Evolutionary conservation across 2,797 vertebrate genomes (phyloP).

Genomic region (Atherinosoma microstoma): DNA sequence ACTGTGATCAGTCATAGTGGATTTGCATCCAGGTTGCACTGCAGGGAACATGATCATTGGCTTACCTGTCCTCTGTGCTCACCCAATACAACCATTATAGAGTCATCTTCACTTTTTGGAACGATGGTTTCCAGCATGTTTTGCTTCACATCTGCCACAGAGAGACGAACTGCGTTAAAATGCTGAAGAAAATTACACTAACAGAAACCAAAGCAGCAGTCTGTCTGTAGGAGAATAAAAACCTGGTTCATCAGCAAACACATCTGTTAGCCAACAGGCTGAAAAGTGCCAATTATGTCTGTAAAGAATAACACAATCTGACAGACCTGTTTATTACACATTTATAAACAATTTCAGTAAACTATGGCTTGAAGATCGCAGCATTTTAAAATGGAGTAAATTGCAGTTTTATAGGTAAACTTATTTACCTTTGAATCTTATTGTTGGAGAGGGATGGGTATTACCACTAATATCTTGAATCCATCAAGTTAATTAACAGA

Average conservation of each 20-base stretch:
- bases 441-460: too few species aligned
- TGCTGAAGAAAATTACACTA: not conserved
- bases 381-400: too few species aligned
- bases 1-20: not conserved
- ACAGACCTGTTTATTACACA: too few species aligned
- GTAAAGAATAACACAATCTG: too few species aligned
- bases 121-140: conserved; percentile 91
- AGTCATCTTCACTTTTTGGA: conserved; percentile 83
- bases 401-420: too few species aligned
- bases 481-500: too few species aligned
- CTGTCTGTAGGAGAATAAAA: not conserved
- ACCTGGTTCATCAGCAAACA: not conserved
- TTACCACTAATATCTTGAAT: too few species aligned
- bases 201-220: conserved; percentile 6
- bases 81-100: conserved; percentile 83
- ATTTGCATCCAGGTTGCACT: not conserved
- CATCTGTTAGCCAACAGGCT: not conserved
- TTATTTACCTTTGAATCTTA: too few species aligned
- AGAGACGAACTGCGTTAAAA: not conserved
- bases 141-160: conserved; percentile 85
- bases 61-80: conserved; percentile 82
- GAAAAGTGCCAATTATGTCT: not conserved
- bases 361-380: too few species aligned
- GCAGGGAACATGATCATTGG: not conserved
- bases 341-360: too few species aligned